A percentile compares a stretch with the other conserved stretches of the same genome.
Evolutionary conservation across 2,888 invertebrate genomes (phyloP).

Genomic region (Periphyllus acericola): DNA sequence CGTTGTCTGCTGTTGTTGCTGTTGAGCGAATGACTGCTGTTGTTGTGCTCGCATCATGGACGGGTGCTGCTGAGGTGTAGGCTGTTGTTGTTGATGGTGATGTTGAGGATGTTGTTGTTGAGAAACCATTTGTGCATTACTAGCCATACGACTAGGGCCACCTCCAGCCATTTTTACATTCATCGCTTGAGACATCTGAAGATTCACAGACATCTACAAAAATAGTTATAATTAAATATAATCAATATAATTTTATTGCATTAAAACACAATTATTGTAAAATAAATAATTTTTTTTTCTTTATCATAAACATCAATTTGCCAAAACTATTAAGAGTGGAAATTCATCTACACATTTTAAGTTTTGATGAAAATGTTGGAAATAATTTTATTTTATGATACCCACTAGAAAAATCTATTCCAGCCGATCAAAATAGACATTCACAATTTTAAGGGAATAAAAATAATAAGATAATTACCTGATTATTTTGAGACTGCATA

Average conservation of each 20-base stretch:
- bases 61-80: slow-evolving; percentile 33
- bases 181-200: slow-evolving; percentile 58
- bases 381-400: background rate
- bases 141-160: slow-evolving; percentile 47
- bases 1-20: slow-evolving; percentile 46
- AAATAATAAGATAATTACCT: slow-evolving; percentile 11
- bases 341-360: background rate
- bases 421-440: background rate
- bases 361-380: background rate
- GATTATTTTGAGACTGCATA: slow-evolving; percentile 59
- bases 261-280: too few relatives aligned
- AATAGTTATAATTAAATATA: background rate
- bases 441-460: background rate
- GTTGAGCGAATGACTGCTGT: slow-evolving; percentile 48
- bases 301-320: background rate
- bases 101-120: slow-evolving; percentile 33
- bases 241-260: too few relatives aligned
- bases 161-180: slow-evolving; percentile 51
- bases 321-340: slow-evolving; percentile 1
- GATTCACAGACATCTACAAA: slow-evolving; percentile 53
- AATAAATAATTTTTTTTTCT: background rate
- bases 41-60: slow-evolving; percentile 57
- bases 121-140: slow-evolving; percentile 40
- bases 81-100: slow-evolving; percentile 34
- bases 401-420: background rate